Percentiles rank a stretch among this genome's conserved stretches.
Evolutionary conservation across 2,797 vertebrate genomes (phyloP).

Genomic region (Sciurus vulgaris): DNA sequence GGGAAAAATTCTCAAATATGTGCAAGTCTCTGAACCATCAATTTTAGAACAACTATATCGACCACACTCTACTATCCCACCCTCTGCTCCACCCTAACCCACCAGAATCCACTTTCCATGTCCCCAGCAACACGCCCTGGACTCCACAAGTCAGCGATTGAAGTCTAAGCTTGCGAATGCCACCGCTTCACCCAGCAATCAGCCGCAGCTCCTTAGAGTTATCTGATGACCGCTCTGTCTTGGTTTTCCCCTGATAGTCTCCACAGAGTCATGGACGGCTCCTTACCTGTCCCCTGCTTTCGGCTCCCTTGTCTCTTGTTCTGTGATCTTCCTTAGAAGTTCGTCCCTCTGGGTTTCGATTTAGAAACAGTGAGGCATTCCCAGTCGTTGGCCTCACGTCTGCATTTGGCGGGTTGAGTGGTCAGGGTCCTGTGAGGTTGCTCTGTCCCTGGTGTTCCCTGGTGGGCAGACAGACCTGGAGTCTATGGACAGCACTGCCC

Average conservation of each 20-base stretch:
- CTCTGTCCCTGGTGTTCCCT: neutral
- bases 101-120: neutral
- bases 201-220: neutral
- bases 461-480: neutral
- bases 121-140: neutral
- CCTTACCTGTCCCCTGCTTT: neutral
- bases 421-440: neutral
- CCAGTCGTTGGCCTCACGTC: neutral
- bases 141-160: neutral
- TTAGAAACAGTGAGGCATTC: neutral
- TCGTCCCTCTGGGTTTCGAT: neutral
- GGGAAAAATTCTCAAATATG: neutral
- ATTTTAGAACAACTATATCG: neutral
- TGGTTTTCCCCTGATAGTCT: neutral
- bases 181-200: neutral
- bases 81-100: neutral
- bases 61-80: too few relatives aligned
- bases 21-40: neutral
- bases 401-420: neutral
- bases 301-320: neutral
- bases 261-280: neutral
- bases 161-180: neutral
- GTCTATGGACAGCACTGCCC: rapidly evolving
- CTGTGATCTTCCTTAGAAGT: neutral
- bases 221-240: neutral